Evolutionary conservation across 2,113 vertebrate species (phyloP).

Genomic region (Halichoerus grypus): DNA sequence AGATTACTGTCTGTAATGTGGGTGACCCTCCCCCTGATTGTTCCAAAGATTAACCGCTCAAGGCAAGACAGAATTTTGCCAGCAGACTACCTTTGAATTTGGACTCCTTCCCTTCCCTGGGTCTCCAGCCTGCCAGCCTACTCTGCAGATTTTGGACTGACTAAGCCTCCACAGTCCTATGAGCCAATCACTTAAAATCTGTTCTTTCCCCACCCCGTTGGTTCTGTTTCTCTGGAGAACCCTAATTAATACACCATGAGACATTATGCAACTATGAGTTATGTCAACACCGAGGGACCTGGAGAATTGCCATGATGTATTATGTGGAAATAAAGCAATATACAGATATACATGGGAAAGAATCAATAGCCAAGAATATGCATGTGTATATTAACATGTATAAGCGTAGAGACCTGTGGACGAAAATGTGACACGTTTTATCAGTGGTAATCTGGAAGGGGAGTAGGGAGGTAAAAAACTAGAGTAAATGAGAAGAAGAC

Average conservation of each 20-base stretch:
- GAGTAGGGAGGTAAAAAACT: background rate
- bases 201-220: no score
- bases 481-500: background rate
- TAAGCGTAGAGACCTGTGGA: background rate
- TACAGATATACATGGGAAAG: background rate
- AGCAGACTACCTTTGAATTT: background rate
- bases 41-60: background rate
- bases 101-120: background rate
- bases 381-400: background rate
- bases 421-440: background rate
- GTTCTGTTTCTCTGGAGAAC: constrained; percentile 6
- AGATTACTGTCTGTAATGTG: background rate
- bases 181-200: background rate
- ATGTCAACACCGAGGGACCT: background rate
- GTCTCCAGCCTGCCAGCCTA: background rate
- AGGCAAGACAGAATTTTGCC: background rate
- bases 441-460: background rate
- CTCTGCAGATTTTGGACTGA: background rate
- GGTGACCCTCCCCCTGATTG: background rate
- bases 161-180: background rate
- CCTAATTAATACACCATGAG: background rate
- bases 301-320: background rate
- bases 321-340: background rate
- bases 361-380: background rate
- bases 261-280: background rate